Evolutionary conservation across 1,140 invertebrate genomes (phyloP).

Genomic region (Ladona fulva): DNA sequence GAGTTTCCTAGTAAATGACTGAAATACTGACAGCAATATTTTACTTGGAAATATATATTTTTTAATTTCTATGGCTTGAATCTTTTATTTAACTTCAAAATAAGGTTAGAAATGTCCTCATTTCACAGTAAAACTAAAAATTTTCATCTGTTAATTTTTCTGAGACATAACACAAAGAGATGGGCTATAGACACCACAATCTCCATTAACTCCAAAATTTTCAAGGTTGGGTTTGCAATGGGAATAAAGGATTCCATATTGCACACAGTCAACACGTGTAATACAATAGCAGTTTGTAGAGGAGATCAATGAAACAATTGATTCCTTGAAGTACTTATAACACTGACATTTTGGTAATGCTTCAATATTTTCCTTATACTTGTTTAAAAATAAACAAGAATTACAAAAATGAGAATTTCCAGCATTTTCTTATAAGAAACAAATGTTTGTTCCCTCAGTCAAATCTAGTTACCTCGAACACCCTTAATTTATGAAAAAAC

Average conservation of each 20-base stretch:
- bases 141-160: too few relatives aligned
- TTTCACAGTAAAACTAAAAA: too few relatives aligned
- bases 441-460: background rate
- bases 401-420: conserved; percentile 2
- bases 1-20: too few relatives aligned
- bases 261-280: background rate
- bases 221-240: background rate
- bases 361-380: background rate
- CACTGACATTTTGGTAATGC: conserved; percentile 9
- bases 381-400: conserved; percentile 5
- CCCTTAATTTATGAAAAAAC: background rate
- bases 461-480: background rate
- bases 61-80: too few relatives aligned
- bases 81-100: too few relatives aligned
- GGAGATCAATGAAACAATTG: background rate
- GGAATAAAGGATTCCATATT: conserved; percentile 2
- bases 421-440: background rate
- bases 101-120: too few relatives aligned
- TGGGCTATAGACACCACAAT: background rate
- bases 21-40: too few relatives aligned
- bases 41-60: too few relatives aligned
- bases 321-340: conserved; percentile 1
- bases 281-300: background rate
- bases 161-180: too few relatives aligned
- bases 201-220: background rate